Base-by-base conservation (phyloP, 35 echinoderm and acorn worm species). In the Lytechinus pictus region DNA sequence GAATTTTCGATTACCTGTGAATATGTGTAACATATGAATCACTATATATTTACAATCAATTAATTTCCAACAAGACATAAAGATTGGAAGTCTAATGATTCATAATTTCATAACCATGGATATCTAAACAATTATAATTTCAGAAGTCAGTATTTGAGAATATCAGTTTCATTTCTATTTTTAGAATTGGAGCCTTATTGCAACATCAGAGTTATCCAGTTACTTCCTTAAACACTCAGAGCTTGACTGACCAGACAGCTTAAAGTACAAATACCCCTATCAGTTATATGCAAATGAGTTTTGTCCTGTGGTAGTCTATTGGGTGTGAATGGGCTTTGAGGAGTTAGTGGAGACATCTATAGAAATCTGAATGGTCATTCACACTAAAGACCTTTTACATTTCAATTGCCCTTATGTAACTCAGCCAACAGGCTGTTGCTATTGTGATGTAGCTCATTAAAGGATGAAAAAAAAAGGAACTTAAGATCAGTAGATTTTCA, bases 281-380 rank as follows among this genome's bases (percentile, higher is more conserved):
- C 66, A 79, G 19, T 79, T n/a, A 79, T 79, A 79, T 79, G 66
- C 21, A 79, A 79, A 79, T 79, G 66, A 79, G 66, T 79, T 79
- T n/a, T 79, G 66, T 79, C 57, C 16, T 60, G 4, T 10, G 9
- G 16, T 16, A 60, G 57, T 79, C 19, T 24, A 79, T n/a, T 79
- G 66, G 66, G 66, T 79, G 19, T 79, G 66, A 79, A 79, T 79
- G 5, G 66, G 66, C 5, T 79, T 6, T 16, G 21, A 79, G 66
- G n/a, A 24, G 19, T 79, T 14, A 5, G 4, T 79, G 66, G 66
- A 79, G 66, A 58, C 66, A 19, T 16, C 66, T 24, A 79, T 79
- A 24, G 66, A 79, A 79, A 7, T 79, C 66, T 24, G 66, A 16
- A 4, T 79, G 4, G 66, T n/a, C 66, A n/a, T 24, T 16, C 14